Base-by-base conservation (phyloP, 2,888 invertebrate species). In the Anoplius nigerrimus region DNA sequence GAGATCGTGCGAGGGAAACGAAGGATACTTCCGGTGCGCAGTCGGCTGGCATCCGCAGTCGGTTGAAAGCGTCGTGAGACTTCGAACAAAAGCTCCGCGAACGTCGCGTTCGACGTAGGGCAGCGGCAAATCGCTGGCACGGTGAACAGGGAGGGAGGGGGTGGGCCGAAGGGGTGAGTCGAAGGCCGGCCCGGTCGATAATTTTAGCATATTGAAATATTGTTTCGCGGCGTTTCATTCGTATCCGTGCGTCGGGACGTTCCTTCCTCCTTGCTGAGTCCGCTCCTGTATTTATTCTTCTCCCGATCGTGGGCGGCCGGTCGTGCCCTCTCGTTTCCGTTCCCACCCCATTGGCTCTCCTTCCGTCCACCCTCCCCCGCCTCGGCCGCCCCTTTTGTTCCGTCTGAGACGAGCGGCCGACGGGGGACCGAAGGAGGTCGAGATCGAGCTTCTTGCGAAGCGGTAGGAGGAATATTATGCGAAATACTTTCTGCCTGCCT, bases 401-500 rank as follows among this genome's bases (percentile, higher is more conserved):
- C 15, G 18, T 27, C 42, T 24, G 22, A 43, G 48, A 48, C 18
- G 48, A 48, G 48, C n/a, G 42, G 62, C 45, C 62, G 42, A 58
- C 48, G 24, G 64, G 45, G 42, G 20, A 13, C 52, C 52, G 66
- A 66, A 42, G 27, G 53, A 48, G 24, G 22, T 20, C 8, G 43
- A 46, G 43, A 34, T 24, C n/a, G 57, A 15, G 51, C 16, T 15
- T 21, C 16, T 15, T 43, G 16, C 56, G 18, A 54, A 66, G 43
- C 64, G 18, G 48, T 4, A 11, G 48, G 3, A n/a, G 45, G 24
- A 42, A 75, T 75, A 80, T 80, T 80, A 72, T 71, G 67, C 69
- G 76, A 79, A 79, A 78, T 79, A 72, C 73, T 79, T 73, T 66
- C 75, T 69, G 66, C 67, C 71, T 51, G 67, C 54, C 74, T 75